These are phyloP conservation scores for Ophion obscuratus DNA, from an alignment of 2,888 invertebrate genomes.

Conservation along the genomic window DNA sequence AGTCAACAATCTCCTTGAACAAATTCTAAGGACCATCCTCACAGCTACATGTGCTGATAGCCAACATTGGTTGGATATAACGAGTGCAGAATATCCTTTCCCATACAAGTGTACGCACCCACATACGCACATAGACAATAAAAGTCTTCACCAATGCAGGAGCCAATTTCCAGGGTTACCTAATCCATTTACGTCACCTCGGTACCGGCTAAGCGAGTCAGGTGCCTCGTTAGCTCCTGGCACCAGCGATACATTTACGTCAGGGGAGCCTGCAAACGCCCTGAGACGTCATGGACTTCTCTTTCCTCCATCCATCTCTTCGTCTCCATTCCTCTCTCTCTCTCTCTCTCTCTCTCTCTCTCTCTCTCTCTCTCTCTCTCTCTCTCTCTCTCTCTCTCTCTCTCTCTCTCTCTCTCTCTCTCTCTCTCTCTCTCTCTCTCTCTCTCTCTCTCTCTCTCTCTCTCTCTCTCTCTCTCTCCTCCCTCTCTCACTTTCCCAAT, in stretches of 20 bases:
- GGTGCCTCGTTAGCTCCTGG: constrained; percentile 65
- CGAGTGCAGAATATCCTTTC: background rate
- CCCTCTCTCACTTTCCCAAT: background rate
- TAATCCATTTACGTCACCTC: constrained; percentile 66
- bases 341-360: background rate
- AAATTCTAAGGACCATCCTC: too few relatives aligned
- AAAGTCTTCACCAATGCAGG: constrained; percentile 36
- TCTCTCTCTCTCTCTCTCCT: background rate
- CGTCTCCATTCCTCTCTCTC: background rate
- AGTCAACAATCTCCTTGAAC: too few relatives aligned
- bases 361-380: too few relatives aligned
- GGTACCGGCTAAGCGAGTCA: constrained; percentile 63
- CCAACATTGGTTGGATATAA: background rate
- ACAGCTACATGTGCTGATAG: background rate
- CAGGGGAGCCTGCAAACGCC: constrained; percentile 32
- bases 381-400: constrained; percentile 3
- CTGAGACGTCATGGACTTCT: constrained; percentile 39
- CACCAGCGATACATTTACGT: constrained; percentile 62
- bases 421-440: background rate
- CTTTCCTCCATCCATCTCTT: constrained; percentile 47
- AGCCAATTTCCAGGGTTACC: constrained; percentile 61
- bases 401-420: background rate
- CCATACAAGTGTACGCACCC: background rate
- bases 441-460: background rate
- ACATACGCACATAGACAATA: background rate